Percentiles rank a stretch among this genome's conserved stretches.
Conservation (phyloP, 1,140 invertebrate genomes). For the Tetraneura akinire region DNA sequence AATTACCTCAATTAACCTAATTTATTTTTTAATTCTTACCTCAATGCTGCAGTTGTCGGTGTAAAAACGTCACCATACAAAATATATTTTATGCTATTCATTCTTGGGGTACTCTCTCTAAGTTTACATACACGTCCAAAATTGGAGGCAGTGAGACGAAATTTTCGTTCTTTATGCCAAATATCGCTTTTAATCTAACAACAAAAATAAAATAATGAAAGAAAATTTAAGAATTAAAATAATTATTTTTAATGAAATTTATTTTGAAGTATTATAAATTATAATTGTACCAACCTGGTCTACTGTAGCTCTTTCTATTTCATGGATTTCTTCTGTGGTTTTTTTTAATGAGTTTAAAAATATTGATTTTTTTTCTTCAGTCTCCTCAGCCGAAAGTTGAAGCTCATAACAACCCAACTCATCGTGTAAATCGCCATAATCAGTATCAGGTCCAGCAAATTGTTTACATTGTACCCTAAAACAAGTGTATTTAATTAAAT, state of each 20-base stretch:
- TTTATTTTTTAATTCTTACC: not conserved
- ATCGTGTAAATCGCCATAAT: constrained; percentile 18
- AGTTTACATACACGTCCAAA: not conserved
- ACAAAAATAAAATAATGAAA: no score
- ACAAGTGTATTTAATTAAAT: not conserved
- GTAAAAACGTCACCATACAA: not conserved
- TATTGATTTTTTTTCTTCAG: no score
- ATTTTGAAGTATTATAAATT: no score
- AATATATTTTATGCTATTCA: not conserved
- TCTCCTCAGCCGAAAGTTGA: no score
- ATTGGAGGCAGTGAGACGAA: not conserved
- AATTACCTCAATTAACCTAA: no score
- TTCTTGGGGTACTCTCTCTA: not conserved
- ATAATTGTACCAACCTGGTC: not conserved
- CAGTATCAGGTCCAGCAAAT: not conserved
- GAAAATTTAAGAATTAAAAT: no score
- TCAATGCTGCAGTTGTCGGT: not conserved
- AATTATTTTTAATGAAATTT: no score
- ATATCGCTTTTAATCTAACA: not conserved
- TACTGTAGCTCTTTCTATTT: not conserved
- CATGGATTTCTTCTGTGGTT: not conserved
- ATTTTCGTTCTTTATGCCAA: constrained; percentile 8
- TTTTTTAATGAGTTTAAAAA: no score
- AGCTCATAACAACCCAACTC: not conserved
- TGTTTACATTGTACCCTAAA: not conserved